Evolutionary conservation across 2,888 invertebrate genomes (phyloP).

Genomic region (Charanyca ferruginea): DNA sequence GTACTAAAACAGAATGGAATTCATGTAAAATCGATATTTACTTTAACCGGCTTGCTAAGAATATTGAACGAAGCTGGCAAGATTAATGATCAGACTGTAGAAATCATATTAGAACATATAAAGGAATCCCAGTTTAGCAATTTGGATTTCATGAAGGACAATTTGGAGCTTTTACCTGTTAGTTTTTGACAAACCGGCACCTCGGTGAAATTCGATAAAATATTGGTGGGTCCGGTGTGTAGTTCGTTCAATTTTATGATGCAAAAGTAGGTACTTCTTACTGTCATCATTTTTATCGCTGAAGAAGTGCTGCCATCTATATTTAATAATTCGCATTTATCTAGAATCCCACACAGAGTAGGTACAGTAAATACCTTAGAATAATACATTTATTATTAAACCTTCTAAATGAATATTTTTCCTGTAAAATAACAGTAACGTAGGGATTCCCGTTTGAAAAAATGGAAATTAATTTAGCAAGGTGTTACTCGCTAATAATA

Average conservation of each 20-base stretch:
- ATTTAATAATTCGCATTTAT: neutral
- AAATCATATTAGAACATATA: slow-evolving; percentile 83
- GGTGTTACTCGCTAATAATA: no score
- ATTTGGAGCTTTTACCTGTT: slow-evolving; percentile 65
- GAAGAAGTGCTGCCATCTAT: slow-evolving; percentile 7
- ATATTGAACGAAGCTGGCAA: slow-evolving; percentile 92
- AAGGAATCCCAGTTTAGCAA: slow-evolving; percentile 81
- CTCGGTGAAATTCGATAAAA: neutral
- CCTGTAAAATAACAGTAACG: no score
- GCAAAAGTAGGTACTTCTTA: slow-evolving; percentile 8
- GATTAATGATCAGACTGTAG: slow-evolving; percentile 88
- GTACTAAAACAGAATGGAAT: slow-evolving; percentile 94
- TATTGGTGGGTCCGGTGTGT: neutral
- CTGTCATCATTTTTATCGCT: neutral
- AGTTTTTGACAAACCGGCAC: neutral
- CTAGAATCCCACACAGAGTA: no score
- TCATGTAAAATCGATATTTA: slow-evolving; percentile 93
- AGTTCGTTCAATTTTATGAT: neutral
- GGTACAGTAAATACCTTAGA: no score
- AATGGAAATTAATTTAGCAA: no score
- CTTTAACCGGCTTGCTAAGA: slow-evolving; percentile 92
- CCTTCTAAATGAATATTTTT: no score
- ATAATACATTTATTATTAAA: no score
- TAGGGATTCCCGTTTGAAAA: no score
- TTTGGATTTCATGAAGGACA: slow-evolving; percentile 71